A percentile compares a stretch with the other conserved stretches of the same genome.
phyloP scores from a whole-genome alignment of 2,888 invertebrate genomes.

The Taphrorychus bicolor region DNA sequence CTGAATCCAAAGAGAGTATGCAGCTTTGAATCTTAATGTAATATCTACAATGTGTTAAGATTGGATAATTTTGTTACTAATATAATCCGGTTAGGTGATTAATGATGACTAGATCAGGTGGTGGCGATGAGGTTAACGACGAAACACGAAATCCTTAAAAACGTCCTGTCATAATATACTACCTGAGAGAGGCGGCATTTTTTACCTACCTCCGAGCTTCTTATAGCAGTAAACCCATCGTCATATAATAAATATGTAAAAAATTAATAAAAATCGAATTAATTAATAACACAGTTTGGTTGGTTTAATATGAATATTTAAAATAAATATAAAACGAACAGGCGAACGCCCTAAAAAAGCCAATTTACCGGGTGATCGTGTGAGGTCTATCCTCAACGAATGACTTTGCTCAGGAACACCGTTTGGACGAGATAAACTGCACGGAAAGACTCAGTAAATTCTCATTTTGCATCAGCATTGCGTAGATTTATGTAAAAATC shows the following conservation, averaged over 20 bases:
- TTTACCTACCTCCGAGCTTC: constrained; percentile 38
- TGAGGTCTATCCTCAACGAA: constrained; percentile 36
- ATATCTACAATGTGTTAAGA: neutral
- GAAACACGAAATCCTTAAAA: neutral
- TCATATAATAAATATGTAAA: constrained; percentile 41
- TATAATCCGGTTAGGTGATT: neutral
- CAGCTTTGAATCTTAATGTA: too few species aligned
- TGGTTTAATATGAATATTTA: constrained; percentile 40
- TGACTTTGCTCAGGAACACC: constrained; percentile 37
- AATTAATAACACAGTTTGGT: constrained; percentile 42
- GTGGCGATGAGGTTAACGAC: neutral
- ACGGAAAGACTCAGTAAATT: too few species aligned
- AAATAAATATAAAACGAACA: constrained; percentile 38
- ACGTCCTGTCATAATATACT: constrained; percentile 17
- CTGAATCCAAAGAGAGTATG: too few species aligned
- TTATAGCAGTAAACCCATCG: constrained; percentile 39
- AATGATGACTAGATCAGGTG: neutral
- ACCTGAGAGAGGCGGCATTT: constrained; percentile 30
- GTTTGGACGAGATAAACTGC: constrained; percentile 13
- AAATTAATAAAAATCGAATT: constrained; percentile 42
- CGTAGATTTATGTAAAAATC: neutral
- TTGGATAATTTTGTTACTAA: neutral
- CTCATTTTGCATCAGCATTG: too few species aligned
- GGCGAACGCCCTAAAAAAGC: constrained; percentile 38
- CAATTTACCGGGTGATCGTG: constrained; percentile 41